A percentile compares a stretch with the other conserved stretches of the same genome.
Conservation (phyloP, 2,888 invertebrate species). For the Malacosoma neustria region DNA sequence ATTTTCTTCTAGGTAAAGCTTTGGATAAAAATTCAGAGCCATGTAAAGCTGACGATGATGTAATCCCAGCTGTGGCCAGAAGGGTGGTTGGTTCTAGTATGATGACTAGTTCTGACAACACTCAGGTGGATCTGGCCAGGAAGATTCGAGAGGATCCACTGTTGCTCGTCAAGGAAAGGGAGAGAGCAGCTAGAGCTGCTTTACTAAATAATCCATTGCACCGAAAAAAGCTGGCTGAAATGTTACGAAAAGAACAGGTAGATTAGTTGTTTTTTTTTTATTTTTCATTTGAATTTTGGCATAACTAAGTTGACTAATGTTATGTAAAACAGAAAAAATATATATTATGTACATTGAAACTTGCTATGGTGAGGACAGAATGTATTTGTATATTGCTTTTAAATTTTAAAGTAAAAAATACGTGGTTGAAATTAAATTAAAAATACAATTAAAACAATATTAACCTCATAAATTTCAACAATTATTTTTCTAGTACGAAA, state of each 20-base stretch:
- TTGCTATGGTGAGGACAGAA: too few species aligned
- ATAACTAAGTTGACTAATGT: too few species aligned
- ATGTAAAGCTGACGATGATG: constrained; percentile 80
- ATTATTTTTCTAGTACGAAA: too few species aligned
- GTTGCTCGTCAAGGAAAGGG: constrained; percentile 90
- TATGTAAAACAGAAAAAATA: too few species aligned
- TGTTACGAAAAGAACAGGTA: constrained; percentile 78
- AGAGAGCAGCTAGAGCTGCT: constrained; percentile 89
- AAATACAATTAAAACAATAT: too few species aligned
- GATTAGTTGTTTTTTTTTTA: too few species aligned
- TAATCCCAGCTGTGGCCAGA: constrained; percentile 78
- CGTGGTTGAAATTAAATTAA: too few species aligned
- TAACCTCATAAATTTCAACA: too few species aligned
- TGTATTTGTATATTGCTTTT: too few species aligned
- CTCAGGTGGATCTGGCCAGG: constrained; percentile 89
- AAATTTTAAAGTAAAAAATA: too few species aligned
- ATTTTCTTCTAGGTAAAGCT: constrained; percentile 88
- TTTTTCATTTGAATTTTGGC: too few species aligned
- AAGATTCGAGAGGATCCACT: constrained; percentile 96
- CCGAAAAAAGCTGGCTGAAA: constrained; percentile 87
- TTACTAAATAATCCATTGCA: constrained; percentile 94
- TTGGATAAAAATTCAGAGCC: constrained; percentile 86
- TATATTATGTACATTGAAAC: too few species aligned
- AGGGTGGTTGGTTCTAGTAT: constrained; percentile 61
- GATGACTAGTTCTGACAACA: constrained; percentile 62